A percentile compares a stretch with the other conserved stretches of the same genome.
Evolutionary conservation across 1,140 invertebrate species (phyloP).

Genomic region (Arctopsyche grandis): DNA sequence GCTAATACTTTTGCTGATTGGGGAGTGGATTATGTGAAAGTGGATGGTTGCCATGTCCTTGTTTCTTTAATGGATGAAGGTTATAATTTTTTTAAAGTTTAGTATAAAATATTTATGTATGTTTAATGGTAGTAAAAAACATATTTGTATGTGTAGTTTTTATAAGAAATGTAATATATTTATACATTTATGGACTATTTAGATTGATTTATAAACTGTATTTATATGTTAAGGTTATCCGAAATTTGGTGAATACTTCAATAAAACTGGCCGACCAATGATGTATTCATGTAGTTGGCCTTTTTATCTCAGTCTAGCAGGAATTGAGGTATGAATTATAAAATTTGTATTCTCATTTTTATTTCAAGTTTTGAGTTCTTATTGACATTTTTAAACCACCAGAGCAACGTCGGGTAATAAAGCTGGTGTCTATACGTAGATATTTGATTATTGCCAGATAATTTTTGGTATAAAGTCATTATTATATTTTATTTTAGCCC

Average conservation of each 20-base stretch:
- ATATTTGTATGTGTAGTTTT: neutral
- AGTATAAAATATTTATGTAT: too few species aligned
- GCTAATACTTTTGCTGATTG: constrained; percentile 87
- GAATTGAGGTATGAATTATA: constrained; percentile 20
- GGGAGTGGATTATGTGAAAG: constrained; percentile 90
- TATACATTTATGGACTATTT: neutral
- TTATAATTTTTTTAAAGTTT: constrained; percentile 32
- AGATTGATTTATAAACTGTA: neutral
- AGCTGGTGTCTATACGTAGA: too few species aligned
- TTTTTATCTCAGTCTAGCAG: constrained; percentile 71
- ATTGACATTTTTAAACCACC: constrained; percentile 3
- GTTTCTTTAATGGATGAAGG: constrained; percentile 66
- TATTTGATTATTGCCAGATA: constrained; percentile 32
- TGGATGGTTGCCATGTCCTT: constrained; percentile 87
- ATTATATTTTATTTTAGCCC: constrained; percentile 61
- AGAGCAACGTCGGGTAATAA: neutral
- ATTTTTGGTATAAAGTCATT: neutral
- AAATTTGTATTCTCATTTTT: neutral
- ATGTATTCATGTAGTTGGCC: constrained; percentile 93
- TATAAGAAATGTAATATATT: constrained; percentile 47
- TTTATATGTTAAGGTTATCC: constrained; percentile 73
- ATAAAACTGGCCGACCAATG: constrained; percentile 83
- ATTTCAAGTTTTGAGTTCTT: neutral
- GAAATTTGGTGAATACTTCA: constrained; percentile 77
- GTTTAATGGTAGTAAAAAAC: neutral